phyloP scores from a whole-genome alignment of 2,113 vertebrate species.

The Odontophorus gujanensis region DNA sequence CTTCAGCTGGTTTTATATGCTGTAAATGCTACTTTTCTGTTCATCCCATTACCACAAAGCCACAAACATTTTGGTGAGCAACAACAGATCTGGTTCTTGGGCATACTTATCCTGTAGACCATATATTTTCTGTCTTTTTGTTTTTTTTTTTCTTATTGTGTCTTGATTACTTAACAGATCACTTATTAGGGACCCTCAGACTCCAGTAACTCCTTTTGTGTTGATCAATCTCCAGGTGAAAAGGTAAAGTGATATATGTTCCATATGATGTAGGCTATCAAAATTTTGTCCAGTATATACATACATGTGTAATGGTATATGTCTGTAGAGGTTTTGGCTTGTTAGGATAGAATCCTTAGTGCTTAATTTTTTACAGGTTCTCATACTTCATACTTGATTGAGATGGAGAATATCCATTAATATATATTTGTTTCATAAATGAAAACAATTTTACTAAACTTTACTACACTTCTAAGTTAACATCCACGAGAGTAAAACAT shows the following conservation, averaged over 20 bases:
- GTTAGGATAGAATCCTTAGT: not conserved
- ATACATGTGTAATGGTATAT: not conserved
- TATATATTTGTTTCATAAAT: not conserved
- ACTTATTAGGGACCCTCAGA: not conserved
- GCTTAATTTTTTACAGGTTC: not conserved
- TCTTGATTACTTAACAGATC: not conserved
- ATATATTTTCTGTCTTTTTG: not conserved
- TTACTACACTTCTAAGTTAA: not conserved
- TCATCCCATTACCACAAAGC: not conserved
- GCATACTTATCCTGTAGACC: not conserved
- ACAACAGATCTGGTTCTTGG: not conserved
- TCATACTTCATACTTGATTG: not conserved
- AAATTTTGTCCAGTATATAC: not conserved
- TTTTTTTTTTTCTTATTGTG: not conserved
- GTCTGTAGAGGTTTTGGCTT: not conserved
- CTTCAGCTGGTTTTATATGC: not conserved
- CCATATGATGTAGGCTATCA: not conserved
- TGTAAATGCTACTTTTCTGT: not conserved
- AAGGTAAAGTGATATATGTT: rapidly evolving
- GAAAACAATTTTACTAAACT: not conserved
- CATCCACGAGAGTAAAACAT: not conserved
- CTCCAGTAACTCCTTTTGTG: not conserved
- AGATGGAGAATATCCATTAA: not conserved
- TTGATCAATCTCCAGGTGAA: not conserved
- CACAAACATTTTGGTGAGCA: not conserved